phyloP scores from a whole-genome alignment of 1,140 invertebrate species.

The Penaeus indicus region DNA sequence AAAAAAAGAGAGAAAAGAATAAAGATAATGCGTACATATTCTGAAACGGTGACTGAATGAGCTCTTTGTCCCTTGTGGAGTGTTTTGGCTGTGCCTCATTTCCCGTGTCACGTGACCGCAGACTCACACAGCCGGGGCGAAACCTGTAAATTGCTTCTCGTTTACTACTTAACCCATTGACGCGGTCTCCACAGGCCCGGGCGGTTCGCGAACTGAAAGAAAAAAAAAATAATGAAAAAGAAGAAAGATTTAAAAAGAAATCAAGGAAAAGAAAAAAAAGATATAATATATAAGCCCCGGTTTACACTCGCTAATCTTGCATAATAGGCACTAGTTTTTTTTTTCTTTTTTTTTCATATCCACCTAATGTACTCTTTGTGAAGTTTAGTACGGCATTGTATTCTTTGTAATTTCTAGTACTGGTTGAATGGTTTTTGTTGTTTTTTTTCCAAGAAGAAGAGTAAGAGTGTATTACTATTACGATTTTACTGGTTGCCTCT shows the following conservation, averaged over 20 bases:
- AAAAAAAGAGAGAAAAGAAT: not conserved
- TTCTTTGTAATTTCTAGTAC: conserved; percentile 63
- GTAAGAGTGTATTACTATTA: not conserved
- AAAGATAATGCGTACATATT: not conserved
- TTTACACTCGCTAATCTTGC: conserved; percentile 40
- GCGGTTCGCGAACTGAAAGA: too few relatives aligned
- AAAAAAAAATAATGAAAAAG: too few relatives aligned
- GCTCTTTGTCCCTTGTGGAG: conserved; percentile 63
- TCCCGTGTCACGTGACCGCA: conserved; percentile 56
- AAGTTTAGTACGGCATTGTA: conserved; percentile 62
- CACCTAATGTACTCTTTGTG: conserved; percentile 58
- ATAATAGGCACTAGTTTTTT: conserved; percentile 63
- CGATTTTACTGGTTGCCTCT: conserved; percentile 33
- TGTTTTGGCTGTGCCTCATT: conserved; percentile 63
- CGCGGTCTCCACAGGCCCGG: too few relatives aligned
- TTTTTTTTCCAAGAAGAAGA: conserved; percentile 49
- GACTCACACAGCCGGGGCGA: conserved; percentile 49
- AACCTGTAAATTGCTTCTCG: conserved; percentile 37
- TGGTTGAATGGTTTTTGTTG: conserved; percentile 48
- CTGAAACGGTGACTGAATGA: conserved; percentile 11
- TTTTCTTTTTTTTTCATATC: conserved; percentile 7
- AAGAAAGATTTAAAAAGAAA: not conserved
- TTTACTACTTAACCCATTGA: conserved; percentile 41
- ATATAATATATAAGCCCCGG: not conserved
- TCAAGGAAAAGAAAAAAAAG: not conserved